Conservation (phyloP, 2,888 invertebrate genomes). For the Cartodere bifasciata region DNA sequence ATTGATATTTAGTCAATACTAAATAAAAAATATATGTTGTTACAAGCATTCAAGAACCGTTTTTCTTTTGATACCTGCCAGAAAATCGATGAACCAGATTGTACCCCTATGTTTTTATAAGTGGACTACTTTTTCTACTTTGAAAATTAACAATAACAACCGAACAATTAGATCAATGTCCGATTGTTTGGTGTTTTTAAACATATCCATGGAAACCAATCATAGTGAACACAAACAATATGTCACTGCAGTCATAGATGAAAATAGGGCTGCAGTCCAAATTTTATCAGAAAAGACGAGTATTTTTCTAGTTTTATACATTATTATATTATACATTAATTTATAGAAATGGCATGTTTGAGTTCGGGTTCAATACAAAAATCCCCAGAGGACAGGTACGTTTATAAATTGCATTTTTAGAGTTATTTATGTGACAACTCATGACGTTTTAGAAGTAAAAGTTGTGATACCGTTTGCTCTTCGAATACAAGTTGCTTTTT, state of each 20-base stretch:
- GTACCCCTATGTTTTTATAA: no score
- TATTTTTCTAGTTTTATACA: slow-evolving; percentile 13
- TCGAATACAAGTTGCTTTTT: slow-evolving; percentile 33
- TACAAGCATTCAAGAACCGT: slow-evolving; percentile 1
- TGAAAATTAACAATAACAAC: no score
- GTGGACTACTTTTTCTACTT: no score
- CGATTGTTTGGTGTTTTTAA: no score
- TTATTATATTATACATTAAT: slow-evolving; percentile 8
- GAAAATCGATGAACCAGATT: no score
- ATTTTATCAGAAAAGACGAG: slow-evolving; percentile 11
- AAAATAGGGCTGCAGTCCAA: no score
- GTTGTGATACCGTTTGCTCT: slow-evolving; percentile 32
- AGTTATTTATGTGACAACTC: not conserved
- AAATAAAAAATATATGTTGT: slow-evolving; percentile 1
- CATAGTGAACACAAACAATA: slow-evolving; percentile 28
- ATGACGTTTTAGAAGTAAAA: slow-evolving; percentile 25
- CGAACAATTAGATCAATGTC: no score
- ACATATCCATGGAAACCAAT: slow-evolving; percentile 22
- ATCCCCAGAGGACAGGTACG: slow-evolving; percentile 14
- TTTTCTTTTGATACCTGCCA: no score
- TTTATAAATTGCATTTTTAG: no score
- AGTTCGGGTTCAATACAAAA: slow-evolving; percentile 21
- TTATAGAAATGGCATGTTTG: slow-evolving; percentile 21
- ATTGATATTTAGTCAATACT: slow-evolving; percentile 1
- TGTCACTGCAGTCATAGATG: slow-evolving; percentile 30